Conservation (phyloP, 2,797 vertebrate genomes). For the Halcyon chelicuti region DNA sequence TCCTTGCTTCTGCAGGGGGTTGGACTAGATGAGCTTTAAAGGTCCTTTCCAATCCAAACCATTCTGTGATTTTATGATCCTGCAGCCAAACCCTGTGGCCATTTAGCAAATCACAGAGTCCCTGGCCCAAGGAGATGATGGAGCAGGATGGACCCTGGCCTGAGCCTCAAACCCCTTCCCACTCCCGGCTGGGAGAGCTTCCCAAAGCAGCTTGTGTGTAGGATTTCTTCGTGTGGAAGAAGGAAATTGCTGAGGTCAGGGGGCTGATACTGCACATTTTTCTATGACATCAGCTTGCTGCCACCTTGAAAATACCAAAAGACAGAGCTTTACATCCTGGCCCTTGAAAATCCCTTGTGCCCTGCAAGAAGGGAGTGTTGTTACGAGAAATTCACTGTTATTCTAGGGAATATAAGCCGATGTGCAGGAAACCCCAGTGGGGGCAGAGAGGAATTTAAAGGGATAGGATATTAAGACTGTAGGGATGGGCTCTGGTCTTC, state of each 20-base stretch:
- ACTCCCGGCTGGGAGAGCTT: not conserved
- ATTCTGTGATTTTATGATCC: not conserved
- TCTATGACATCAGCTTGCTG: constrained; percentile 5
- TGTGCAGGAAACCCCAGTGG: not conserved
- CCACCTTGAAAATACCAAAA: not conserved
- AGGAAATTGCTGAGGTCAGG: not conserved
- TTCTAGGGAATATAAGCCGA: constrained; percentile 7
- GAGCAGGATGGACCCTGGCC: not conserved
- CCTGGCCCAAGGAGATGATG: not conserved
- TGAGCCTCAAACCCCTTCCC: not conserved
- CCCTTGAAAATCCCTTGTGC: not conserved
- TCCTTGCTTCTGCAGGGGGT: not conserved
- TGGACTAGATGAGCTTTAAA: not conserved
- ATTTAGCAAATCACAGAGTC: not conserved
- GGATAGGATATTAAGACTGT: not conserved
- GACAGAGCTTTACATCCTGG: not conserved
- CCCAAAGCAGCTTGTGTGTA: not conserved
- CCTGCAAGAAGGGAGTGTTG: constrained; percentile 8
- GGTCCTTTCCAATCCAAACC: not conserved
- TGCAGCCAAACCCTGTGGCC: not conserved
- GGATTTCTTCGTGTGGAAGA: not conserved
- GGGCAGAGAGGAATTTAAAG: constrained; percentile 15
- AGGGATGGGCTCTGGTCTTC: not conserved
- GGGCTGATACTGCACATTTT: constrained; percentile 43
- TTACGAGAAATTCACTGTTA: constrained; percentile 20